Conservation (phyloP, 2,888 invertebrate species). For the Lordiphosa fenestrarum region DNA sequence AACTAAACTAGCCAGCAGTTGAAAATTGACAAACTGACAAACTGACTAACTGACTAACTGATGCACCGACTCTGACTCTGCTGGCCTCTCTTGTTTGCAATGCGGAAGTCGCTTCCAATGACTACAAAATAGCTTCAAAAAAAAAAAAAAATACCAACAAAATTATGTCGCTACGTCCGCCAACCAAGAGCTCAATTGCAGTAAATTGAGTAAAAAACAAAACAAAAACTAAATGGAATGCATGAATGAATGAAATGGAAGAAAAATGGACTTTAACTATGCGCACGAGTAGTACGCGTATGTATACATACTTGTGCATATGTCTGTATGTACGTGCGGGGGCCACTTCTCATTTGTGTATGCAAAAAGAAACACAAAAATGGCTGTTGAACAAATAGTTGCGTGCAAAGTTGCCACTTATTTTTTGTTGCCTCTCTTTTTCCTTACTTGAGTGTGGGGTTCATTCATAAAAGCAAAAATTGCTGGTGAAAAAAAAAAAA, state of each 20-base stretch:
- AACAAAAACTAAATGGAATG: slow-evolving; percentile 51
- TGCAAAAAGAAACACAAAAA: slow-evolving; percentile 32
- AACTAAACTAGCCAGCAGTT: slow-evolving; percentile 26
- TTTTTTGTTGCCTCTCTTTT: slow-evolving; percentile 17
- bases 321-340: background rate
- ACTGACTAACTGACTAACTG: slow-evolving; percentile 22
- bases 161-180: slow-evolving; percentile 10
- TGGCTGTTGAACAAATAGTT: slow-evolving; percentile 57
- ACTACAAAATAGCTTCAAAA: background rate
- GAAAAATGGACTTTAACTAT: slow-evolving; percentile 43
- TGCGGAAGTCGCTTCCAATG: slow-evolving; percentile 7
- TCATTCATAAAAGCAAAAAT: slow-evolving; percentile 60
- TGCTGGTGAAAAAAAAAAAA: slow-evolving; percentile 17
- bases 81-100: slow-evolving; percentile 2
- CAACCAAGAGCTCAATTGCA: slow-evolving; percentile 39
- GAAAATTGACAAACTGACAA: slow-evolving; percentile 14
- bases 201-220: slow-evolving; percentile 52
- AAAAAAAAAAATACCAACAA: too few relatives aligned
- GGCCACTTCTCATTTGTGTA: slow-evolving; percentile 39
- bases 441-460: slow-evolving; percentile 41
- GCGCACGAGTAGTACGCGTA: slow-evolving; percentile 1
- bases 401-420: slow-evolving; percentile 47
- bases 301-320: too few relatives aligned
- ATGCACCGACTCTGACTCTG: slow-evolving; percentile 15
- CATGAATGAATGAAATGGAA: slow-evolving; percentile 51